A percentile compares a stretch with the other conserved stretches of the same genome.
Evolutionary conservation across 2,113 vertebrate genomes (phyloP).

Genomic region (Chionodraco myersi): DNA sequence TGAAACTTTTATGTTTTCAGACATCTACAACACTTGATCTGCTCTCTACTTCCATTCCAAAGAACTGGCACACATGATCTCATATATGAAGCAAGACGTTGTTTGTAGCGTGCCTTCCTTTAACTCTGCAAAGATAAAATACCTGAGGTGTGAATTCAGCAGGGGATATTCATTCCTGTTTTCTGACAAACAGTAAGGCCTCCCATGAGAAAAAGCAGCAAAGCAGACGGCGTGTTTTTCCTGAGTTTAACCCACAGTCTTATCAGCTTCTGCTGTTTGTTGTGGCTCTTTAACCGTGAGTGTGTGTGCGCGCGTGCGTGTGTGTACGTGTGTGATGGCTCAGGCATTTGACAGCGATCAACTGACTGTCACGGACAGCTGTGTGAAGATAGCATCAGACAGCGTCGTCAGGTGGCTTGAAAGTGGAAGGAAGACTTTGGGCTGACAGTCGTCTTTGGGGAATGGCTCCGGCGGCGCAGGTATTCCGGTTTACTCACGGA

Average conservation of each 20-base stretch:
- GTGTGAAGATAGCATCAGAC: constrained; percentile 56
- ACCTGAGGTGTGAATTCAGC: constrained; percentile 43
- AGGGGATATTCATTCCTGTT: constrained; percentile 40
- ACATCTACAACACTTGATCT: background rate
- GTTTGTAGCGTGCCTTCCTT: constrained; percentile 21
- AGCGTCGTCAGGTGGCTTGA: constrained; percentile 40
- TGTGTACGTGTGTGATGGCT: constrained; percentile 28
- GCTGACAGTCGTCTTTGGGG: background rate
- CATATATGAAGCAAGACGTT: background rate
- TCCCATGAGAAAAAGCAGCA: constrained; percentile 50
- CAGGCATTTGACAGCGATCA: constrained; percentile 42
- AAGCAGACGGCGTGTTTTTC: constrained; percentile 25
- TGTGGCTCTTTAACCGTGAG: constrained; percentile 37
- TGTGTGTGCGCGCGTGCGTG: constrained; percentile 17
- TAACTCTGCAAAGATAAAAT: constrained; percentile 29
- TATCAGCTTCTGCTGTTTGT: constrained; percentile 53
- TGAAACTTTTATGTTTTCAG: background rate
- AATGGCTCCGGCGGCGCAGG: background rate
- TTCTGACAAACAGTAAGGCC: constrained; percentile 42
- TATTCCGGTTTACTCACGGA: constrained; percentile 29
- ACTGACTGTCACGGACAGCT: constrained; percentile 64
- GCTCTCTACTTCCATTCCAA: background rate
- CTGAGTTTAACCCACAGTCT: constrained; percentile 53
- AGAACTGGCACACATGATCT: background rate
- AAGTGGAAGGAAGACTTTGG: background rate